Base-by-base conservation (phyloP, 1,140 invertebrate genomes). In the Phymorhynchus buccinoides region DNA sequence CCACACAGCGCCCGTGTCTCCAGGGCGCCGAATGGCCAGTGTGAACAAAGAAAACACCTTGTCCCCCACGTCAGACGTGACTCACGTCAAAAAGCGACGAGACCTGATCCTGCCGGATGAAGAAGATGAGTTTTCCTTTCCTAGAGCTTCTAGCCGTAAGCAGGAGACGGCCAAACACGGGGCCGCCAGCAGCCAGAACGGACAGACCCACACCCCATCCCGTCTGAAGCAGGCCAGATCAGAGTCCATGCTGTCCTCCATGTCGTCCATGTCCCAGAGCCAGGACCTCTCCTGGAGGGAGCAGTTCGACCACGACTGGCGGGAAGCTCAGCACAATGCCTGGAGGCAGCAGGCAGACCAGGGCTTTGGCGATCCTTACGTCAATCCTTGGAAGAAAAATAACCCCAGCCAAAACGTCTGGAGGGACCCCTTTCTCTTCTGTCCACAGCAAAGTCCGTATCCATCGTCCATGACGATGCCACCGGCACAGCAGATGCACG, bases 61-160 rank as follows among this genome's bases (percentile, higher is more conserved):
- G 62, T 83, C 81, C 14, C 81, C 81, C 14, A 44, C 81, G 6
- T 83, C 81, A 1, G 81, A 83, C 81, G 73, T 56, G 18, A 83
- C 81, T 6, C 81, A 83, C 62, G 81, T 83, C 56, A 87, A 80
- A 35, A 62, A 73, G 41, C 68, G 86, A 0, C 68, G 78, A 30
- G 85, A 86, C 80, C 77, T 88, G n/a, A 88, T 88, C 39, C 73
- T 88, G 9, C 85, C 87, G 6, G 87, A 88, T 39, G 87, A 88
- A 41, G 87, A 88, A n/a, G 56, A 62, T 2, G 39, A 75, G 73
- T 68, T 66, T 16, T 62, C 85, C n/a, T 85, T 83, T n/a, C 37
- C 73, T 7, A 16, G 56, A 62, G 4, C 56, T 62, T 62, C 37
- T 39, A 42, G 39, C 37, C 77, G 77, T n/a, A 79, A 27, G 14